Conservation (phyloP, 2,888 invertebrate species). For the Hypomecis atomaria region DNA sequence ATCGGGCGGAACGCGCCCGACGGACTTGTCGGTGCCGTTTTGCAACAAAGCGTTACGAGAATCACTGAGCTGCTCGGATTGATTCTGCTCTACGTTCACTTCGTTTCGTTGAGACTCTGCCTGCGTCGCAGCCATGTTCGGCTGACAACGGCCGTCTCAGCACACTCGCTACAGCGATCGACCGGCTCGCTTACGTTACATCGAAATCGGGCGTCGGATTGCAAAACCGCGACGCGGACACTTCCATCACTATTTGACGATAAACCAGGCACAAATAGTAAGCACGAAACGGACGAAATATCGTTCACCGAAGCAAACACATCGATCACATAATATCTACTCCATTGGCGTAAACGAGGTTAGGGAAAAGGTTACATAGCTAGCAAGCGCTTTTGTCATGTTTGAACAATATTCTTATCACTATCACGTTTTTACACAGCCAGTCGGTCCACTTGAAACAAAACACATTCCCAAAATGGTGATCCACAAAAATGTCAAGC, state of each 20-base stretch:
- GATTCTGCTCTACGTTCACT: conserved; percentile 87
- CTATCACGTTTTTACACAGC: conserved; percentile 75
- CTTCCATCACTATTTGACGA: conserved; percentile 82
- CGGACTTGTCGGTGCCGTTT: conserved; percentile 91
- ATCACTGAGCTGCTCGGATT: conserved; percentile 87
- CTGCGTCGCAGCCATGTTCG: conserved; percentile 94
- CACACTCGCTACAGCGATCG: conserved; percentile 86
- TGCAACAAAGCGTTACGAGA: conserved; percentile 88
- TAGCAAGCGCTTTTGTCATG: conserved; percentile 84
- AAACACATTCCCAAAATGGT: conserved; percentile 72
- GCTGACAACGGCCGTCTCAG: conserved; percentile 82
- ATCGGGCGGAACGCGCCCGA: conserved; percentile 87
- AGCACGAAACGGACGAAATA: conserved; percentile 81
- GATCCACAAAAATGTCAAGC: conserved; percentile 69
- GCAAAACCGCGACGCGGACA: conserved; percentile 82
- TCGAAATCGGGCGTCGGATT: conserved; percentile 84
- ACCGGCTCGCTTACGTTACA: conserved; percentile 85
- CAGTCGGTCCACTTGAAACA: conserved; percentile 66
- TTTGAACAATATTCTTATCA: conserved; percentile 80
- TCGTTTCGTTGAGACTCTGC: conserved; percentile 93
- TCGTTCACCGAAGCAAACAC: conserved; percentile 89
- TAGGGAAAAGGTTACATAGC: conserved; percentile 90
- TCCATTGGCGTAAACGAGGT: conserved; percentile 91
- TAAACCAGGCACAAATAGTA: conserved; percentile 75
- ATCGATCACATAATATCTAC: conserved; percentile 89